Evolutionary conservation across 2,797 vertebrate genomes (phyloP).

Genomic region (Lacerta viridis): DNA sequence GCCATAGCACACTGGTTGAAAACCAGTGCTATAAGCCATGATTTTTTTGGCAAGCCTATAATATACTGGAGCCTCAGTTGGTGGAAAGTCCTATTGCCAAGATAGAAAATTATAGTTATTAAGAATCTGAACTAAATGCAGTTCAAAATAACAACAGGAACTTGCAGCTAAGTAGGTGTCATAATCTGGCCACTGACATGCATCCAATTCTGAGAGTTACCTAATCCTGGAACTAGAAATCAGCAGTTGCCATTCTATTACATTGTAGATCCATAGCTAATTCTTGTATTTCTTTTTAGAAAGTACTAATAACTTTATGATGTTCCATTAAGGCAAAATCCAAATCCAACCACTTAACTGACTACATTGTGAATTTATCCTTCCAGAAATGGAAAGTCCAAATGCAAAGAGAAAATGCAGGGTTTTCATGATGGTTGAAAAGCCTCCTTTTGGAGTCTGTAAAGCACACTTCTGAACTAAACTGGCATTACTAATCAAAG

Average conservation of each 20-base stretch:
- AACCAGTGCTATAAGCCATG: slow-evolving; percentile 7
- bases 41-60: not conserved
- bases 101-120: not conserved
- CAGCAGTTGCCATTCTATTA: fast-evolving
- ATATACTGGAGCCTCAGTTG: not conserved
- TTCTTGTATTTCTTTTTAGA: not conserved
- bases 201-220: not conserved
- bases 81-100: not conserved
- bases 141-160: not conserved
- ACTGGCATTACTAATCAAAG: not conserved
- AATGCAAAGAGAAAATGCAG: not conserved
- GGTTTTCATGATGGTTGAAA: not conserved
- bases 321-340: not conserved
- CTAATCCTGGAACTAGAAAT: not conserved
- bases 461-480: not conserved
- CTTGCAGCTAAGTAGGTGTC: not conserved
- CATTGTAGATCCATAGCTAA: not conserved
- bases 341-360: not conserved
- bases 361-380: not conserved
- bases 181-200: not conserved
- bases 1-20: too few species aligned
- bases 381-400: not conserved
- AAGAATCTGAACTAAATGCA: not conserved
- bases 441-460: not conserved
- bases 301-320: not conserved